These are phyloP conservation scores for Tenebrio molitor DNA, from an alignment of 1,140 invertebrate species.

Conservation along the genomic window DNA sequence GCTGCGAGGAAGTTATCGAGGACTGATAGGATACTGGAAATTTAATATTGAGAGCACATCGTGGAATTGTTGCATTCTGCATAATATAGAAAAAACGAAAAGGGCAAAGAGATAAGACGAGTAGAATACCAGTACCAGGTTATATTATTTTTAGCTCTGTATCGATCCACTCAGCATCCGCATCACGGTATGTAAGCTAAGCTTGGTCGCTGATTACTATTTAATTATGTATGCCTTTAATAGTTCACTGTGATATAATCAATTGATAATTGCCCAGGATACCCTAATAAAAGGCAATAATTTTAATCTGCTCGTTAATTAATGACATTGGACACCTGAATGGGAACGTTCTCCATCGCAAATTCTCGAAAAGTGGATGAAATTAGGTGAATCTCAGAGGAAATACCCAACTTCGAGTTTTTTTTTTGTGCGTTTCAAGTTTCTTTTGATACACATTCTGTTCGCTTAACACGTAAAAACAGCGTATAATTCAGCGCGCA, in stretches of 20 bases:
- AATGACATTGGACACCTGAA: neutral
- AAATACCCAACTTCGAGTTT: neutral
- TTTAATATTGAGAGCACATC: neutral
- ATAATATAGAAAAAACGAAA: neutral
- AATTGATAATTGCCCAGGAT: slow-evolving; percentile 22
- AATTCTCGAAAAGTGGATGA: neutral
- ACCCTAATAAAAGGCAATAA: slow-evolving; percentile 5
- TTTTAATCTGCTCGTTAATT: neutral
- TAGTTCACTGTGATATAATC: slow-evolving; percentile 28
- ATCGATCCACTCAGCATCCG: slow-evolving; percentile 40
- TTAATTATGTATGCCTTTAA: slow-evolving; percentile 30
- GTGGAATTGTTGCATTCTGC: slow-evolving; percentile 6
- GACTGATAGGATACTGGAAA: neutral
- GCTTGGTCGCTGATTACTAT: slow-evolving; percentile 36
- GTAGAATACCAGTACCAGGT: slow-evolving; percentile 33
- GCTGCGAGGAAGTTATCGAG: no score
- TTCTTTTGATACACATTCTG: no score
- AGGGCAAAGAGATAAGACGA: slow-evolving; percentile 15
- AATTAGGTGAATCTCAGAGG: slow-evolving; percentile 25
- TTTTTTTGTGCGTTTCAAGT: neutral
- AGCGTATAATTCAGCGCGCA: neutral
- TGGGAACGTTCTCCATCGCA: no score
- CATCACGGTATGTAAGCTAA: slow-evolving; percentile 35
- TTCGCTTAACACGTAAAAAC: slow-evolving; percentile 4
- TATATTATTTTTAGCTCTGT: slow-evolving; percentile 44